Base-by-base conservation (phyloP, 2,797 vertebrate genomes). In the Anolis apletophallus region DNA sequence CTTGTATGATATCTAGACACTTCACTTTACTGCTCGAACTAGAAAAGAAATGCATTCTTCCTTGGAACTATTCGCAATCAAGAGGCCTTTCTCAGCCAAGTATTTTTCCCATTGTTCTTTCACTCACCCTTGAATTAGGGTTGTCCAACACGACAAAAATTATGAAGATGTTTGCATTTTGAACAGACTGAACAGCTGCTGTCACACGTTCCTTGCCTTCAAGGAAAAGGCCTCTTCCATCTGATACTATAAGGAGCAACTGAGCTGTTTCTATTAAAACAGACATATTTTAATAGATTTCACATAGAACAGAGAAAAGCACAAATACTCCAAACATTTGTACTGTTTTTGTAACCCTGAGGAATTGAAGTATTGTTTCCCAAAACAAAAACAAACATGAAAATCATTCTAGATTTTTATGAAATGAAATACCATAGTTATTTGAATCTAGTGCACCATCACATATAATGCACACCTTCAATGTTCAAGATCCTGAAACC, bases 61-160 rank as follows among this genome's bases (percentile, higher is more conserved):
- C 40, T 19, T 59, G 61, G 32, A 23, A 40, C 10, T 71, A 57
- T 77, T 52, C 57, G 76, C 34, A 55, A n/a, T 17, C 34, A 68
- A 76, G 5, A 46, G 17, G 19, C n/a, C 13, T 72, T 59, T 74
- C 12, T 21, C 36, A 67, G 16, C 3, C n/a, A 54, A n/a, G 61
- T 78, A 89, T 32, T 61, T n/a, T 77, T 52, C 80, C n/a, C 26
- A 26, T 78, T 83, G 46, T 54, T 93, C 61, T 29, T 5, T 88
- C 6, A 88, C 97, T 97, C 91, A 99, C 99, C 97, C 98, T 96
- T 36, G 98, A 98, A 95, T 96, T 97, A 54, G 99, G 99, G 94
- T 98, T 98, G 96, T 99, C 99, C 86, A 99, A 91, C 72, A 98
- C 98, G 57, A 99, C 97, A 1, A 99, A 99, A 93, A 99, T 99